phyloP scores from a whole-genome alignment of 1,140 invertebrate genomes.

The Heliothis virescens region DNA sequence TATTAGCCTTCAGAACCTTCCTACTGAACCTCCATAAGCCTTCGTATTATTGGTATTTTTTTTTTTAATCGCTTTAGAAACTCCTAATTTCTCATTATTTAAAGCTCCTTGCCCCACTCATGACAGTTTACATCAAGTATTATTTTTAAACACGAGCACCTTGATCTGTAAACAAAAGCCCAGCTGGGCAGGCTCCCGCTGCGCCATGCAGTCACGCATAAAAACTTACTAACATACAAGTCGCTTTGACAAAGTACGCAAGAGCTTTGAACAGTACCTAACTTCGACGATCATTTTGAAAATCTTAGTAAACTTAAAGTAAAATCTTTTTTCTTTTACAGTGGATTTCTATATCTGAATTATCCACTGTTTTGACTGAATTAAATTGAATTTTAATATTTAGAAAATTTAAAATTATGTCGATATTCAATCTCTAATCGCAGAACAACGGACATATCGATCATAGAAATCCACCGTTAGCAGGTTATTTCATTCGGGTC shows the following conservation, averaged over 20 bases:
- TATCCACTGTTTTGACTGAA: too few relatives aligned
- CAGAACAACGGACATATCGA: too few relatives aligned
- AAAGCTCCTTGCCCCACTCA: constrained; percentile 27
- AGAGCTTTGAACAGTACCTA: neutral
- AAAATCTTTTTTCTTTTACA: neutral
- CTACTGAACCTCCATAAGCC: too few relatives aligned
- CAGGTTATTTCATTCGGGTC: neutral
- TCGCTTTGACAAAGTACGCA: neutral
- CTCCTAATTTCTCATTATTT: constrained; percentile 3
- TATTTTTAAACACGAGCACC: constrained; percentile 44
- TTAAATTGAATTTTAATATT: too few relatives aligned
- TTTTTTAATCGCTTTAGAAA: too few relatives aligned
- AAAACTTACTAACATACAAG: constrained; percentile 18
- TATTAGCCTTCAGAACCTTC: too few relatives aligned
- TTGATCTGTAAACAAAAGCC: constrained; percentile 24
- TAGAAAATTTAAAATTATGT: too few relatives aligned
- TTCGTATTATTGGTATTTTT: too few relatives aligned
- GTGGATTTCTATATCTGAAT: too few relatives aligned
- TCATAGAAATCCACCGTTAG: too few relatives aligned
- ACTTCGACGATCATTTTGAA: neutral
- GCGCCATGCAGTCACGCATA: neutral
- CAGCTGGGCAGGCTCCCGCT: constrained; percentile 34
- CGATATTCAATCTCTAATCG: too few relatives aligned
- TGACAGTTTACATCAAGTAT: constrained; percentile 10
- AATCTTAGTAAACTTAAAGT: neutral